Percentiles rank a stretch among this genome's conserved stretches.
Conservation (phyloP, 2,888 invertebrate genomes). For the Drosophila kokeensis region DNA sequence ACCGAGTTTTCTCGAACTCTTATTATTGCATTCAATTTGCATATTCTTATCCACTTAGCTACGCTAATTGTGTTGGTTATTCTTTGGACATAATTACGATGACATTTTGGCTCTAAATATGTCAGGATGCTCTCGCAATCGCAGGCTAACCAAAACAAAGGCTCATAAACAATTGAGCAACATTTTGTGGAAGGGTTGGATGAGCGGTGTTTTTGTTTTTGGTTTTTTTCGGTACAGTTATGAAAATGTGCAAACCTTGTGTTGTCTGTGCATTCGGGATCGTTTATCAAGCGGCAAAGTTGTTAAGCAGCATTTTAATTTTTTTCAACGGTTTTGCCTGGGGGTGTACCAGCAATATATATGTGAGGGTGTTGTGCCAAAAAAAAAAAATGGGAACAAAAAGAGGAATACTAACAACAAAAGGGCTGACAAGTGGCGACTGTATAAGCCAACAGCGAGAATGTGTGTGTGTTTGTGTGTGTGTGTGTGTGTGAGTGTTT, state of each 20-base stretch:
- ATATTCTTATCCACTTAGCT: conserved; percentile 35
- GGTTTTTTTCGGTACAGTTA: conserved; percentile 5
- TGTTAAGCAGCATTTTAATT: conserved; percentile 75
- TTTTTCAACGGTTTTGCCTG: conserved; percentile 71
- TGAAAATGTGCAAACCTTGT: conserved; percentile 49
- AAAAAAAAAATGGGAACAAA: conserved; percentile 27
- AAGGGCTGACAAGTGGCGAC: conserved; percentile 51
- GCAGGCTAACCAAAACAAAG: conserved; percentile 49
- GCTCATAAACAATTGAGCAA: conserved; percentile 54
- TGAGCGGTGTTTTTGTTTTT: conserved; percentile 5
- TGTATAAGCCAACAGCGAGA: conserved; percentile 18
- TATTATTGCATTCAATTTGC: conserved; percentile 59
- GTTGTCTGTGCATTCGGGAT: conserved; percentile 45
- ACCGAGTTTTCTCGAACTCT: conserved; percentile 28
- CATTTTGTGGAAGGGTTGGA: conserved; percentile 24
- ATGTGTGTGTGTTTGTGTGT: conserved; percentile 4
- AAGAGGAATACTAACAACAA: conserved; percentile 49
- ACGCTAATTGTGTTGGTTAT: conserved; percentile 39
- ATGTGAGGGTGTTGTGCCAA: conserved; percentile 52
- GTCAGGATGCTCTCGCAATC: conserved; percentile 37
- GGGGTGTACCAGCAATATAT: conserved; percentile 57
- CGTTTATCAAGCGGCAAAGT: conserved; percentile 74
- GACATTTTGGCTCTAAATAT: conserved; percentile 63
- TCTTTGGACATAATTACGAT: conserved; percentile 62
- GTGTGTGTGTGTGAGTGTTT: conserved; percentile 5